A percentile compares a stretch with the other conserved stretches of the same genome.
Conservation (phyloP, 2,888 invertebrate species). For the Molorchus minor region DNA sequence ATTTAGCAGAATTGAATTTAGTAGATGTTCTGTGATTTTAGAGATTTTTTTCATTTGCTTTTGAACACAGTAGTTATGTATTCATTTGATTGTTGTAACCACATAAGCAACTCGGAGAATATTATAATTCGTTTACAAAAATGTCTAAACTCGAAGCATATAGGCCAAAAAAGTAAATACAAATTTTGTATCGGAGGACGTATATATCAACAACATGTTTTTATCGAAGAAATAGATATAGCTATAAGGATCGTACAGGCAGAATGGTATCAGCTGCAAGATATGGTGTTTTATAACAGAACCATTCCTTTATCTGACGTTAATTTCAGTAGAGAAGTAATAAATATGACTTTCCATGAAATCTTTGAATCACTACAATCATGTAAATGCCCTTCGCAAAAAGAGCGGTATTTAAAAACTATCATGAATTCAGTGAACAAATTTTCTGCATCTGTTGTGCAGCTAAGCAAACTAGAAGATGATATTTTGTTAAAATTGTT, state of each 20-base stretch:
- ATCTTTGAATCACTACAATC: constrained; percentile 41
- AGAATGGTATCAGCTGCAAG: constrained; percentile 53
- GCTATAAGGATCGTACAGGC: constrained; percentile 42
- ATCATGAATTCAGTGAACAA: constrained; percentile 34
- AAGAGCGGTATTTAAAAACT: constrained; percentile 32
- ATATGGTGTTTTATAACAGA: constrained; percentile 46
- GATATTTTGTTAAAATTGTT: constrained; percentile 41
- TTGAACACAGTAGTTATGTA: too few species aligned
- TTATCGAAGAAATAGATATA: constrained; percentile 46
- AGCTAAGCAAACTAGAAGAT: constrained; percentile 40
- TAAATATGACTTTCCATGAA: constrained; percentile 44
- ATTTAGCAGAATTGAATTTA: too few species aligned
- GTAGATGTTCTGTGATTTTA: too few species aligned
- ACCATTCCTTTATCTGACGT: constrained; percentile 38
- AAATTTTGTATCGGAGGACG: constrained; percentile 33
- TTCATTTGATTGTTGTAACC: too few species aligned
- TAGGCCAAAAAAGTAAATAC: neutral
- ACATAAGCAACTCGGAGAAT: too few species aligned
- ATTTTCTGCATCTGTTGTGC: constrained; percentile 25
- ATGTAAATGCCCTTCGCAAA: constrained; percentile 30
- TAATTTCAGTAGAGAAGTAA: constrained; percentile 41
- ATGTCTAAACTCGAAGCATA: constrained; percentile 19
- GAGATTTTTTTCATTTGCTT: too few species aligned
- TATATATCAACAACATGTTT: constrained; percentile 35
- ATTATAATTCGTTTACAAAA: constrained; percentile 25